These are phyloP conservation scores for Zeus faber DNA, from an alignment of 2,113 vertebrate genomes.

Conservation along the genomic window DNA sequence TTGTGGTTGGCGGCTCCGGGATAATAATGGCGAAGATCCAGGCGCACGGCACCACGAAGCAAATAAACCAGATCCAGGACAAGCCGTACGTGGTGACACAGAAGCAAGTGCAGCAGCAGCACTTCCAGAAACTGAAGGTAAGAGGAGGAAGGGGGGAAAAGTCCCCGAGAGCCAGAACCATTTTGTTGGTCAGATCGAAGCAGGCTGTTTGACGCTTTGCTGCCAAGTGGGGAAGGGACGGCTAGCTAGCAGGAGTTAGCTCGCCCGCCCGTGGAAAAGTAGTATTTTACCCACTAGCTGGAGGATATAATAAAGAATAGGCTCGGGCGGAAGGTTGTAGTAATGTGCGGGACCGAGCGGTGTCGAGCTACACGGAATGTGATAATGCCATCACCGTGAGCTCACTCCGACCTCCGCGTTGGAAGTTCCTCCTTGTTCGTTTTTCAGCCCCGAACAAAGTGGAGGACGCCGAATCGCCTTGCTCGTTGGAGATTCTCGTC, in stretches of 20 bases:
- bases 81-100: slow-evolving; percentile 78
- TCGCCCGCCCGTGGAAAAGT: slow-evolving; percentile 62
- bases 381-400: slow-evolving; percentile 36
- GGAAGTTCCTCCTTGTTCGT: slow-evolving; percentile 68
- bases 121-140: slow-evolving; percentile 86
- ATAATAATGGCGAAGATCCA: slow-evolving; percentile 85
- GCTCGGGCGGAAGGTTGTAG: slow-evolving; percentile 21
- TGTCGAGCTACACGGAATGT: slow-evolving; percentile 34
- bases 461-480: slow-evolving; percentile 58
- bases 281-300: slow-evolving; percentile 38
- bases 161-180: slow-evolving; percentile 68
- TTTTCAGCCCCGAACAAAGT: slow-evolving; percentile 68
- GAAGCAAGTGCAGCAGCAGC: slow-evolving; percentile 82
- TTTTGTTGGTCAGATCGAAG: slow-evolving; percentile 62
- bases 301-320: slow-evolving; percentile 20
- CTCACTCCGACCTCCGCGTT: slow-evolving; percentile 52
- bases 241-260: slow-evolving; percentile 56
- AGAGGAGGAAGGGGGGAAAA: slow-evolving; percentile 62
- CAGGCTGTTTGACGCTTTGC: slow-evolving; percentile 28
- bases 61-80: slow-evolving; percentile 79
- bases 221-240: slow-evolving; percentile 53
- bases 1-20: slow-evolving; percentile 66
- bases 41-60: slow-evolving; percentile 77
- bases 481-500: too few relatives aligned
- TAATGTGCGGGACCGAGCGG: slow-evolving; percentile 20